Conservation (phyloP, 2,888 invertebrate genomes). For the Allolobophora icterica region DNA sequence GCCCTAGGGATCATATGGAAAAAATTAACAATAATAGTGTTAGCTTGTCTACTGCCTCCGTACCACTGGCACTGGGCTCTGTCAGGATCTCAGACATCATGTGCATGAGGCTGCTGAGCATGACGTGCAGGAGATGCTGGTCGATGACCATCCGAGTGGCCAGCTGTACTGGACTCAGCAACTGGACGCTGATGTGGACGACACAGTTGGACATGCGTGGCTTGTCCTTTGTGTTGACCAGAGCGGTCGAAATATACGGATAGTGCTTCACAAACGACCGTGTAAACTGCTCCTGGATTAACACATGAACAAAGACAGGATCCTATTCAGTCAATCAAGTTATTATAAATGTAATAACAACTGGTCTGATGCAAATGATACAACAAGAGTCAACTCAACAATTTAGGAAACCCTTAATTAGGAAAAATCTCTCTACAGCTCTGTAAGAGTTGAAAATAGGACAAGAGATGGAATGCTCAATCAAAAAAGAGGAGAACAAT, state of each 20-base stretch:
- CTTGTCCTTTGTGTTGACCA: conserved; percentile 65
- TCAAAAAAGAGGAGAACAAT: background rate
- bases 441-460: background rate
- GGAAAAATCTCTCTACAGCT: background rate
- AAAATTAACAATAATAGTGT: background rate
- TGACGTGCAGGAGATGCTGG: conserved; percentile 85
- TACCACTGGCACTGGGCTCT: conserved; percentile 18
- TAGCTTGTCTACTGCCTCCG: background rate
- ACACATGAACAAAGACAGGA: conserved; percentile 19
- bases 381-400: background rate
- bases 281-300: conserved; percentile 80
- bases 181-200: conserved; percentile 93
- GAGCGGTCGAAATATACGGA: conserved; percentile 87
- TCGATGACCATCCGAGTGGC: conserved; percentile 90
- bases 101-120: conserved; percentile 85
- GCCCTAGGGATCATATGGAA: background rate
- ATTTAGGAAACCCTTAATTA: background rate
- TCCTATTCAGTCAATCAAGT: background rate
- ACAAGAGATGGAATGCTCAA: background rate
- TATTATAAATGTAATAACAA: background rate
- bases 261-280: conserved; percentile 95
- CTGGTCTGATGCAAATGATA: background rate
- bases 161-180: conserved; percentile 90
- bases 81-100: conserved; percentile 83
- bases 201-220: conserved; percentile 85